Conservation (phyloP, 1,140 invertebrate species). For the Drosophila mauritiana region DNA sequence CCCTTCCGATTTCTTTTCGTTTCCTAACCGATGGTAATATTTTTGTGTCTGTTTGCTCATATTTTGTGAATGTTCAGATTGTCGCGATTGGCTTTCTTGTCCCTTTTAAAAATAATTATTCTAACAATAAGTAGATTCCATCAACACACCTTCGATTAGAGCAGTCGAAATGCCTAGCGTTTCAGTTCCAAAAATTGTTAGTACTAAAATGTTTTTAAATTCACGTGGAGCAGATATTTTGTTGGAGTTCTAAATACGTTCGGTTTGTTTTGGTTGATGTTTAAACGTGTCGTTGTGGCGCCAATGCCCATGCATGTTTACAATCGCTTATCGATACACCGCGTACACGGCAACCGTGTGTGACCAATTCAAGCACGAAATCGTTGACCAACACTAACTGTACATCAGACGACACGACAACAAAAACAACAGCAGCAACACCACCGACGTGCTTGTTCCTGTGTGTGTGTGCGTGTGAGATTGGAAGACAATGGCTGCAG, state of each 20-base stretch:
- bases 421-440: slow-evolving; percentile 33
- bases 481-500: slow-evolving; percentile 84
- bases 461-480: slow-evolving; percentile 65
- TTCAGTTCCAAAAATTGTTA: slow-evolving; percentile 38
- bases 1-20: too few relatives aligned
- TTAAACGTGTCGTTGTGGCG: slow-evolving; percentile 55
- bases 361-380: slow-evolving; percentile 38
- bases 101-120: too few relatives aligned
- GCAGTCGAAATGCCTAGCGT: slow-evolving; percentile 16
- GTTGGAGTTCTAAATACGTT: slow-evolving; percentile 78
- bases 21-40: too few relatives aligned
- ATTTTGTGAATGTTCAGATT: too few relatives aligned
- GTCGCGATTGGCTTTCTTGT: too few relatives aligned
- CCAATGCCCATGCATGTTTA: slow-evolving; percentile 68
- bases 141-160: slow-evolving; percentile 13
- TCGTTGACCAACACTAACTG: slow-evolving; percentile 71
- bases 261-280: slow-evolving; percentile 66
- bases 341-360: slow-evolving; percentile 51
- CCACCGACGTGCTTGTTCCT: slow-evolving; percentile 32
- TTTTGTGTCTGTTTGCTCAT: too few relatives aligned
- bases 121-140: neutral
- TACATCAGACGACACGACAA: slow-evolving; percentile 30
- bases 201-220: slow-evolving; percentile 81
- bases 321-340: slow-evolving; percentile 64
- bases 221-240: slow-evolving; percentile 76